phyloP scores from a whole-genome alignment of 2,797 vertebrate genomes.

The Lagodon rhomboides region DNA sequence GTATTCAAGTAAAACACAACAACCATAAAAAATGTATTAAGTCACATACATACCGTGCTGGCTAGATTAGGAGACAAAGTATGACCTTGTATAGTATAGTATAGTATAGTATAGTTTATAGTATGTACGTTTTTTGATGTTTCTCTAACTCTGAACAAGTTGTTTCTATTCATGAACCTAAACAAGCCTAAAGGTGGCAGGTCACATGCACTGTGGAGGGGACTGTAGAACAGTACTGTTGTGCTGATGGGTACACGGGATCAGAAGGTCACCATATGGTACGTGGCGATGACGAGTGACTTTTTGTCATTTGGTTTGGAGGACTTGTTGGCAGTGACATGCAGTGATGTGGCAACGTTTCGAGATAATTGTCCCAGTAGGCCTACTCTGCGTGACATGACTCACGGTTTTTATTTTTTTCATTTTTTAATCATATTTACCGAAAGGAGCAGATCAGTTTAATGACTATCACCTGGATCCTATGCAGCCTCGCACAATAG shows the following conservation, averaged over 20 bases:
- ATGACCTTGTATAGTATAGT: neutral
- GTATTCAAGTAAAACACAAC: no score
- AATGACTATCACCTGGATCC: slow-evolving; percentile 45
- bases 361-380: neutral
- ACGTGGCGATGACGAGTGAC: neutral
- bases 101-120: no score
- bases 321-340: neutral
- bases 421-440: slow-evolving; percentile 28
- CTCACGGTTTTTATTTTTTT: slow-evolving; percentile 34
- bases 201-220: neutral
- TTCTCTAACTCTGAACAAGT: slow-evolving; percentile 15
- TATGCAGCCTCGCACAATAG: neutral
- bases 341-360: neutral
- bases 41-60: no score
- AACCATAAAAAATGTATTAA: no score
- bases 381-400: slow-evolving; percentile 7
- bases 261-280: neutral
- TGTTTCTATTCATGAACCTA: slow-evolving; percentile 20
- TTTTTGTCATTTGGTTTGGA: neutral
- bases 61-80: neutral
- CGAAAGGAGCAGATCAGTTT: slow-evolving; percentile 25
- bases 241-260: neutral
- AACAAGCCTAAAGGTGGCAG: slow-evolving; percentile 19
- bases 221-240: neutral
- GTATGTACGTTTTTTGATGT: neutral